Percentiles rank a stretch among this genome's conserved stretches.
phyloP scores from a whole-genome alignment of 2,797 vertebrate genomes.

The Aulostomus chinensis region DNA sequence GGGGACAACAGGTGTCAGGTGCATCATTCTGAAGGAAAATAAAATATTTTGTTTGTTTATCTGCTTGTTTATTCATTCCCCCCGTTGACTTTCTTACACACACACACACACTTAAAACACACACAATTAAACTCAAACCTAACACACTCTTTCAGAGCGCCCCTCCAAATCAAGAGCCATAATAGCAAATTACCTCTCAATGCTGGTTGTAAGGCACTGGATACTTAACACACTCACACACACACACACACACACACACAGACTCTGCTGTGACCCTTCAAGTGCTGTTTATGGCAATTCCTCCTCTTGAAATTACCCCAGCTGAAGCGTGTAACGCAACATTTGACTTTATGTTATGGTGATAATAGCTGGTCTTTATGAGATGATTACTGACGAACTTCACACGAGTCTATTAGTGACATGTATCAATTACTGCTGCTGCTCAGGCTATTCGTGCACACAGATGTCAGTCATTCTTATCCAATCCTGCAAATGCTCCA shows the following conservation, averaged over 20 bases:
- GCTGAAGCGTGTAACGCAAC: conserved; percentile 10
- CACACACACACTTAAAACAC: not conserved
- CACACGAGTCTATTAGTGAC: conserved; percentile 18
- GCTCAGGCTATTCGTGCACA: conserved; percentile 3
- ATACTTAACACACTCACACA: conserved; percentile 44
- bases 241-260: conserved; percentile 8
- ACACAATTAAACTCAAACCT: not conserved
- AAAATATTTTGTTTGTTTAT: too few species aligned
- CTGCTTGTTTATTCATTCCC: too few species aligned
- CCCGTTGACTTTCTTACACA: too few species aligned
- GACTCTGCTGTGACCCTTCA: conserved; percentile 12
- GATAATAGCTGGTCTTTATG: conserved; percentile 22
- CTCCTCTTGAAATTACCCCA: not conserved
- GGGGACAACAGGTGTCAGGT: too few species aligned
- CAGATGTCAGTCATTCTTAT: too few species aligned
- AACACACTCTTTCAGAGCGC: not conserved
- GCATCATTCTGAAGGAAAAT: too few species aligned
- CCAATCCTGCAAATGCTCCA: too few species aligned
- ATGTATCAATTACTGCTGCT: conserved; percentile 18
- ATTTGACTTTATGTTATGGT: conserved; percentile 15
- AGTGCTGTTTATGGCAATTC: conserved; percentile 4
- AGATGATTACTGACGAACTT: conserved; percentile 17
- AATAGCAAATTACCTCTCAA: conserved; percentile 31
- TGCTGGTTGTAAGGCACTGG: conserved; percentile 46
- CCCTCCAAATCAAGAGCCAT: conserved; percentile 31